Evolutionary conservation across 2,113 vertebrate species (phyloP).

Genomic region (Hippolais icterina): DNA sequence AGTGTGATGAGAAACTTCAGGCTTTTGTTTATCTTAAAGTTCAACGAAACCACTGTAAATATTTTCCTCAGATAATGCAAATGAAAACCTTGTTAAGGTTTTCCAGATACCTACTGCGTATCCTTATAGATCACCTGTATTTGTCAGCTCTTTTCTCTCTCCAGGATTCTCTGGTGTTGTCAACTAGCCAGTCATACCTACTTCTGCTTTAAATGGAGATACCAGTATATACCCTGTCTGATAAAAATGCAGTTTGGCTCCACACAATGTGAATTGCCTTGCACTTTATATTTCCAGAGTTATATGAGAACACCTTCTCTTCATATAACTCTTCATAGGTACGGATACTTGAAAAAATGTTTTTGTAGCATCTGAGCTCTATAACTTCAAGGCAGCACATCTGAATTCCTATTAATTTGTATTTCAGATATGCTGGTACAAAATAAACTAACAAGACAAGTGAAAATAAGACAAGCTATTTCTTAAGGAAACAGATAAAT

Average conservation of each 20-base stretch:
- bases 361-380: neutral
- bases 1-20: neutral
- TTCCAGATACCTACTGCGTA: neutral
- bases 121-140: neutral
- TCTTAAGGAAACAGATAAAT: neutral
- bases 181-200: neutral
- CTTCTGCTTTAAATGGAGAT: neutral
- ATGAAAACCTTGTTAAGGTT: neutral
- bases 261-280: accelerated
- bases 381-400: neutral
- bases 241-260: neutral
- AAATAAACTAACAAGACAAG: neutral
- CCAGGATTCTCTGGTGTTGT: neutral
- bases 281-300: neutral
- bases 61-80: neutral
- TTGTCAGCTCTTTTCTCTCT: neutral
- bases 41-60: neutral
- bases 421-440: neutral
- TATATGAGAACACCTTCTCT: neutral
- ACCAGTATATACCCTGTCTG: neutral
- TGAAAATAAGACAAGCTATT: neutral
- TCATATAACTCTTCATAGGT: no score
- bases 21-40: neutral
- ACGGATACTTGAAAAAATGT: neutral
- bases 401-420: neutral